These are phyloP conservation scores for Drosophila neonasuta DNA, from an alignment of 2,888 invertebrate genomes.

Conservation along the genomic window DNA sequence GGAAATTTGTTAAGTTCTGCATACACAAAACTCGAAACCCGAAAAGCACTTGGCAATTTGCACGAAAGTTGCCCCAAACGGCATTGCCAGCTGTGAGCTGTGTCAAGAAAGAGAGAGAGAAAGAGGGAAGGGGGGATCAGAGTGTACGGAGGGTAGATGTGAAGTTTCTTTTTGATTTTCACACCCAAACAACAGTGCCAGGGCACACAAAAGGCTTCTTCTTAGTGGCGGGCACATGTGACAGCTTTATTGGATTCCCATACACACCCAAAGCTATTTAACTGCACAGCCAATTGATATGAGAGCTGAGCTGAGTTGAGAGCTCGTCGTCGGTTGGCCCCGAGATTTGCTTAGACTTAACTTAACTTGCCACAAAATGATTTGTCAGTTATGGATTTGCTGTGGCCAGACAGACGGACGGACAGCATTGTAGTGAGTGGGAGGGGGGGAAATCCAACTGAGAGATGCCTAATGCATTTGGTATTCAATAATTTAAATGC, in stretches of 20 bases:
- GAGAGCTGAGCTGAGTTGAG: constrained; percentile 15
- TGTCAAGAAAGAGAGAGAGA: neutral
- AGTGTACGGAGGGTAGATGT: constrained; percentile 33
- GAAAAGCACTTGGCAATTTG: constrained; percentile 69
- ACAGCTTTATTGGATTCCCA: constrained; percentile 74
- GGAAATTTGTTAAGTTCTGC: constrained; percentile 77
- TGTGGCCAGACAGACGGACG: constrained; percentile 10
- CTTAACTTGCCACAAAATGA: constrained; percentile 64
- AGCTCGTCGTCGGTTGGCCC: constrained; percentile 2
- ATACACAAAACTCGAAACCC: constrained; percentile 62
- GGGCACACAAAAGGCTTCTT: constrained; percentile 62
- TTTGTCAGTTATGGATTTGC: constrained; percentile 66
- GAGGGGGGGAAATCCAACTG: constrained; percentile 15
- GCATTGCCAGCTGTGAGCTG: constrained; percentile 45
- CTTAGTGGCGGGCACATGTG: constrained; percentile 66
- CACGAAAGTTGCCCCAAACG: constrained; percentile 68
- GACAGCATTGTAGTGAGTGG: neutral
- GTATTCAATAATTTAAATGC: constrained; percentile 66
- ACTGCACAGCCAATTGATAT: constrained; percentile 56
- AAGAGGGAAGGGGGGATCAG: neutral
- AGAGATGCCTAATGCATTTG: constrained; percentile 62
- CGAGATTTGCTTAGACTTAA: constrained; percentile 52
- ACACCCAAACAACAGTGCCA: constrained; percentile 66
- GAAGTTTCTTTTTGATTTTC: constrained; percentile 70
- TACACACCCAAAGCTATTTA: constrained; percentile 67